Percentiles rank a stretch among this genome's conserved stretches.
Conservation (phyloP, 1,140 invertebrate genomes). For the Tribolium madens region DNA sequence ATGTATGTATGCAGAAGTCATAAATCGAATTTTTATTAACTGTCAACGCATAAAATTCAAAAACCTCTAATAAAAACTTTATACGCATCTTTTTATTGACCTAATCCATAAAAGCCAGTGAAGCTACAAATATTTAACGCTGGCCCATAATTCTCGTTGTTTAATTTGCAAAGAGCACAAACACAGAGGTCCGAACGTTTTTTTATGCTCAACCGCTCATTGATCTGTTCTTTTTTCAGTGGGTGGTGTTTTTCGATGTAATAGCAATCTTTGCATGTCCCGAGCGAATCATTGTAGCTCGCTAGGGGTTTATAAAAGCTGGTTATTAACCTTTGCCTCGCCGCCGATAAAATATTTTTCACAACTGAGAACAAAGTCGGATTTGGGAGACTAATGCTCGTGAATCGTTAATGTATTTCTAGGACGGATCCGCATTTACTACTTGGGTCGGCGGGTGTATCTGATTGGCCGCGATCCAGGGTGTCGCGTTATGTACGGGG, state of each 20-base stretch:
- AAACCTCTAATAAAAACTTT: constrained; percentile 17
- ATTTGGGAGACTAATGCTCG: constrained; percentile 6
- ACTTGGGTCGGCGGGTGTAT: constrained; percentile 8
- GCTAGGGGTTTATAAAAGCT: not conserved
- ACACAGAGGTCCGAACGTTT: constrained; percentile 15
- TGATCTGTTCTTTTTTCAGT: constrained; percentile 27
- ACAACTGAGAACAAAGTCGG: constrained; percentile 1
- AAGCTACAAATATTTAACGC: constrained; percentile 32
- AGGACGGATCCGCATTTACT: constrained; percentile 26
- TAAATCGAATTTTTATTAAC: constrained; percentile 32
- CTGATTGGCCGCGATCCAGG: constrained; percentile 40
- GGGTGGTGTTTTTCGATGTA: constrained; percentile 6
- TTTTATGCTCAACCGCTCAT: constrained; percentile 11
- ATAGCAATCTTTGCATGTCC: constrained; percentile 19
- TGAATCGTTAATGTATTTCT: constrained; percentile 28
- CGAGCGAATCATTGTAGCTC: not conserved
- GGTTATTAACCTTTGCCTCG: constrained; percentile 16
- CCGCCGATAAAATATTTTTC: not conserved
- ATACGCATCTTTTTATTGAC: constrained; percentile 29
- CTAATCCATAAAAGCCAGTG: constrained; percentile 22
- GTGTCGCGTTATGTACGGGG: constrained; percentile 34
- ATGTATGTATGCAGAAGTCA: not conserved
- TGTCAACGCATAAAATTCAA: constrained; percentile 34
- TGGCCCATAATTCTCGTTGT: constrained; percentile 6
- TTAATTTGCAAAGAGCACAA: constrained; percentile 18